Evolutionary conservation across 2,888 invertebrate genomes (phyloP).

Genomic region (Andrena trimmerana): DNA sequence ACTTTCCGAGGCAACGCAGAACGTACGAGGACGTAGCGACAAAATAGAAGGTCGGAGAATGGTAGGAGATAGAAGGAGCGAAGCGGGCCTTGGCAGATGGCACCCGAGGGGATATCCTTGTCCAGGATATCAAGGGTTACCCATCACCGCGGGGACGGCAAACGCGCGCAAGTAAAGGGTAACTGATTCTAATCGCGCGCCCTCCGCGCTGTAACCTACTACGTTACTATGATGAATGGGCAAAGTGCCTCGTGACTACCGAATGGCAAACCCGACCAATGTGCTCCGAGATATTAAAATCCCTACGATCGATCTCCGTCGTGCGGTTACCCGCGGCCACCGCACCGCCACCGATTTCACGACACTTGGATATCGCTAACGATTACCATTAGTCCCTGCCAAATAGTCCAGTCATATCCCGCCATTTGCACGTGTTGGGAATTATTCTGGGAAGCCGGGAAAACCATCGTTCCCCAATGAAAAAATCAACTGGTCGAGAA

Average conservation of each 20-base stretch:
- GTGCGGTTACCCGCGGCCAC: constrained; percentile 51
- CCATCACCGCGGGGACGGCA: constrained; percentile 75
- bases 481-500: constrained; percentile 53
- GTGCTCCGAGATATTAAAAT: constrained; percentile 80
- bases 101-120: constrained; percentile 84
- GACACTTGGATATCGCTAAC: constrained; percentile 64
- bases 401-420: no score
- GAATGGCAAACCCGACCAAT: constrained; percentile 72
- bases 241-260: constrained; percentile 82
- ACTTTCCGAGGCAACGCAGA: constrained; percentile 57
- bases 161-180: constrained; percentile 82
- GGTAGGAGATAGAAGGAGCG: constrained; percentile 72
- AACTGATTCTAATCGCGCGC: constrained; percentile 85
- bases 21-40: constrained; percentile 32
- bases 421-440: background rate
- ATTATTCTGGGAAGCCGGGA: constrained; percentile 53
- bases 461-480: constrained; percentile 43
- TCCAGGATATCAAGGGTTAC: constrained; percentile 82
- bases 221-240: constrained; percentile 82
- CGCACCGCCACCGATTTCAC: background rate
- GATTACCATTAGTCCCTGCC: background rate
- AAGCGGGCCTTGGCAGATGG: constrained; percentile 83
- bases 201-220: constrained; percentile 77
- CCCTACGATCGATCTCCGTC: constrained; percentile 80
- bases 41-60: constrained; percentile 49